These are phyloP conservation scores for Eonycteris spelaea DNA, from an alignment of 2,113 vertebrate genomes.

Conservation along the genomic window DNA sequence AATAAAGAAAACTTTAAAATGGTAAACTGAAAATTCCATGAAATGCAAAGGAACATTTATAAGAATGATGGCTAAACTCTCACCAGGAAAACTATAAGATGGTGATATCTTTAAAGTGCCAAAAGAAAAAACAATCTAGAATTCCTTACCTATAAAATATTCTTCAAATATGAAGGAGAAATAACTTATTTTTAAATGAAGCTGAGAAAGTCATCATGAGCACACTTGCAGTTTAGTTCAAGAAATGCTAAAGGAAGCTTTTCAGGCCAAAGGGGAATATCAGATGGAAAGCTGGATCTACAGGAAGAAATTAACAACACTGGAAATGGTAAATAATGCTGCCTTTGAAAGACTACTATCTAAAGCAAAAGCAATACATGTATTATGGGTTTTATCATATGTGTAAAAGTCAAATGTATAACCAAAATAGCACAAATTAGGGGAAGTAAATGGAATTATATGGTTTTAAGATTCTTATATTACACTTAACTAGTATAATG, in stretches of 20 bases:
- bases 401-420: background rate
- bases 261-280: background rate
- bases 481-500: background rate
- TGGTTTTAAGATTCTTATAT: background rate
- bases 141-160: background rate
- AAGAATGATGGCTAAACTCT: background rate
- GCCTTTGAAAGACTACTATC: background rate
- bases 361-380: background rate
- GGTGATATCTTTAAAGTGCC: background rate
- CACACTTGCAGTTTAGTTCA: background rate
- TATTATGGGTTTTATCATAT: background rate
- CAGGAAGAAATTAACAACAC: background rate
- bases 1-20: background rate
- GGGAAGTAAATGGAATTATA: background rate
- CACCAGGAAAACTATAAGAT: background rate
- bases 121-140: background rate
- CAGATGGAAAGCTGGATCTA: background rate
- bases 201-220: background rate
- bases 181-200: background rate
- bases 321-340: background rate
- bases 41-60: background rate
- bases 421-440: background rate
- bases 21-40: background rate
- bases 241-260: background rate
- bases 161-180: background rate